phyloP scores from a whole-genome alignment of 2,888 invertebrate genomes.

The Clivina fossor region DNA sequence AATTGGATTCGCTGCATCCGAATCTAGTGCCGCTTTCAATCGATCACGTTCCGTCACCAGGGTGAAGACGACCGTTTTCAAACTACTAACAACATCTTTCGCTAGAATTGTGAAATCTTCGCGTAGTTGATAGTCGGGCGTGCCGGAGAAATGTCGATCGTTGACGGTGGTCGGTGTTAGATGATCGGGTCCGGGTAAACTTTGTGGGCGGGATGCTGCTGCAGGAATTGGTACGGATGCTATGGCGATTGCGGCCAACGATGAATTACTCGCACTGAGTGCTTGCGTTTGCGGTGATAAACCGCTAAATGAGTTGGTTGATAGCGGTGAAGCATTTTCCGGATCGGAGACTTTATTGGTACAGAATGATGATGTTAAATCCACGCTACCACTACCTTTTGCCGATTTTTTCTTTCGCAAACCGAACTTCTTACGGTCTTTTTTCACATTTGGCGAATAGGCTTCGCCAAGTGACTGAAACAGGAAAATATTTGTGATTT shows the following conservation, averaged over 20 bases:
- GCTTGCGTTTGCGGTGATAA: constrained; percentile 46
- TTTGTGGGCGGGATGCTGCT: constrained; percentile 60
- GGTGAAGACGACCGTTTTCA: constrained; percentile 54
- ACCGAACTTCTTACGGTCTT: constrained; percentile 69
- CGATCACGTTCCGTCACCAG: constrained; percentile 60
- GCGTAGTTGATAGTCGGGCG: constrained; percentile 41
- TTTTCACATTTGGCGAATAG: constrained; percentile 66
- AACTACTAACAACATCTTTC: constrained; percentile 52
- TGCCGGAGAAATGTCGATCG: constrained; percentile 42
- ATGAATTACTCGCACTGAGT: constrained; percentile 45
- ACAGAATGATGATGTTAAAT: constrained; percentile 55
- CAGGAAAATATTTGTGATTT: background rate
- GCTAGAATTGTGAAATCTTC: constrained; percentile 29
- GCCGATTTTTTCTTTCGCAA: constrained; percentile 67
- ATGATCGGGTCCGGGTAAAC: constrained; percentile 58
- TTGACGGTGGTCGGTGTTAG: constrained; percentile 47
- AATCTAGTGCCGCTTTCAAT: constrained; percentile 63
- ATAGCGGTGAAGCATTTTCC: constrained; percentile 53
- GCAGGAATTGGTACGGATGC: constrained; percentile 50
- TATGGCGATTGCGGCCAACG: constrained; percentile 41
- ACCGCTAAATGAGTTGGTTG: constrained; percentile 51
- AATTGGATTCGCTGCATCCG: constrained; percentile 49
- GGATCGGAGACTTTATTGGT: constrained; percentile 46
- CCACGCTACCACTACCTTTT: constrained; percentile 66
- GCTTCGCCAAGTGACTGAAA: constrained; percentile 60